A percentile compares a stretch with the other conserved stretches of the same genome.
Conservation (phyloP, 2,888 invertebrate species). For the Sipunculus nudus region DNA sequence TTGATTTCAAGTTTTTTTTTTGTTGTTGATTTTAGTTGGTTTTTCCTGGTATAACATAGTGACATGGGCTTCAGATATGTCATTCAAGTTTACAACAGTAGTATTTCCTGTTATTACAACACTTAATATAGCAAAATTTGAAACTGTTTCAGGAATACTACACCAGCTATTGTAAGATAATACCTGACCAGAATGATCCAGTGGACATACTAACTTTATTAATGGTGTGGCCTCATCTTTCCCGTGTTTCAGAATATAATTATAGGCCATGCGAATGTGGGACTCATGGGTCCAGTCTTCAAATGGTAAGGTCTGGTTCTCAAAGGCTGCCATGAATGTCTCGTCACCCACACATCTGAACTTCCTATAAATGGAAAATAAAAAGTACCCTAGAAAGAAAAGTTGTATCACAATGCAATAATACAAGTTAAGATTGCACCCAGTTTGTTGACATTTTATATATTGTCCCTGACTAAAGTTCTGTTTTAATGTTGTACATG, state of each 20-base stretch:
- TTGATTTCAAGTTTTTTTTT: too few species aligned
- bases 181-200: too few species aligned
- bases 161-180: too few species aligned
- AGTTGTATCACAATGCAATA: not conserved
- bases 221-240: constrained; percentile 54
- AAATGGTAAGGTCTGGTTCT: constrained; percentile 60
- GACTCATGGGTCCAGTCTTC: constrained; percentile 64
- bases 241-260: constrained; percentile 59
- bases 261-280: constrained; percentile 64
- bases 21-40: not conserved
- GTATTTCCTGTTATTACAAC: too few species aligned
- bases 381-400: too few species aligned
- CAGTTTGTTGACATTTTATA: too few species aligned
- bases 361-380: constrained; percentile 42
- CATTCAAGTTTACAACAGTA: too few species aligned
- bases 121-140: too few species aligned
- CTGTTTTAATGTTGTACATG: too few species aligned
- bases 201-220: constrained; percentile 50
- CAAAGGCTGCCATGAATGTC: constrained; percentile 62
- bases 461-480: not conserved
- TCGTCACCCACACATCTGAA: constrained; percentile 62
- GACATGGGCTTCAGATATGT: not conserved
- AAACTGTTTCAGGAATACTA: too few species aligned
- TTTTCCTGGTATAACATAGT: not conserved
- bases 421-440: too few species aligned